Evolutionary conservation across 2,888 invertebrate genomes (phyloP).

Genomic region (Heteromyza rotundicornis): DNA sequence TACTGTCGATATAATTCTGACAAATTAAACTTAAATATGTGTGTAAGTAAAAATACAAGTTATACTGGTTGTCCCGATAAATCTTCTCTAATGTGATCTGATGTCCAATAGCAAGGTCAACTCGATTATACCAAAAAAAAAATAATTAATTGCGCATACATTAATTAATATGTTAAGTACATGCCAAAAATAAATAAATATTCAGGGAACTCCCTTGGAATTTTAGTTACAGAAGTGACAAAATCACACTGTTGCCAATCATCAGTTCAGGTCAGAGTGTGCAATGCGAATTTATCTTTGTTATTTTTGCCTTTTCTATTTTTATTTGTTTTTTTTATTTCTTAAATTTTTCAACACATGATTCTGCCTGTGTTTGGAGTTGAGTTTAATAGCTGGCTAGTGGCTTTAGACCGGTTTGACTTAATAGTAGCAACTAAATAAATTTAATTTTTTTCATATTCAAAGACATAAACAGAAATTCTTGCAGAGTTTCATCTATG

Average conservation of each 20-base stretch:
- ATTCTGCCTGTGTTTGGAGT: not conserved
- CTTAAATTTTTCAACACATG: not conserved
- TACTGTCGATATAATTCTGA: no score
- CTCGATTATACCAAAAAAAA: no score
- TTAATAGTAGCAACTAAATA: slow-evolving; percentile 22
- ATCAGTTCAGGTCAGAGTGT: not conserved
- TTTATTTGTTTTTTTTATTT: not conserved
- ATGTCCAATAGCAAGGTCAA: not conserved
- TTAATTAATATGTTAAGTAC: no score
- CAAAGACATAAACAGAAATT: slow-evolving; percentile 26
- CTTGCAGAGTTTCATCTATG: slow-evolving; percentile 19
- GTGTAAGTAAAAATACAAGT: no score
- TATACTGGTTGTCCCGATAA: no score
- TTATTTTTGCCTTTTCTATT: no score
- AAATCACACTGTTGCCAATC: not conserved
- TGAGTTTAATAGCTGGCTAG: not conserved
- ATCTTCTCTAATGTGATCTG: no score
- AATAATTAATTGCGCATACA: no score
- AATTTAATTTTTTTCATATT: no score
- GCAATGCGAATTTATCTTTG: no score
- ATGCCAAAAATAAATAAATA: no score
- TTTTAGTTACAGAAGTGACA: not conserved
- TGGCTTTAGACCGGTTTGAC: slow-evolving; percentile 31
- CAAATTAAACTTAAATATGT: no score
- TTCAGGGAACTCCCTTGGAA: not conserved